Base-by-base conservation (phyloP, 1,140 invertebrate species). In the Papilio dardanus region DNA sequence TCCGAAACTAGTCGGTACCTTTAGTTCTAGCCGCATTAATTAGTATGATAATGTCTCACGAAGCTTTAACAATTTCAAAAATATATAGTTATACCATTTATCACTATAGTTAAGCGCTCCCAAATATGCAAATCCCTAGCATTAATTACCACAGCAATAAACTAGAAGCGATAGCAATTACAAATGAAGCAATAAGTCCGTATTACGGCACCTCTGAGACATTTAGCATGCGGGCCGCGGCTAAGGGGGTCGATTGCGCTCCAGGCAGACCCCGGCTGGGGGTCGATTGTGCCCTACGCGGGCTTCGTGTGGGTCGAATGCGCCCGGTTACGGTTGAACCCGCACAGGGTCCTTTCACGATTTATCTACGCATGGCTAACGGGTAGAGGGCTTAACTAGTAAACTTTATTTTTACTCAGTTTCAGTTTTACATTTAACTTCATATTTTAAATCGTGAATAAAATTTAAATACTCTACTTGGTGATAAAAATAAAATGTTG, bases 91-190 rank as follows among this genome's bases (percentile, higher is more conserved):
- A n/a, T n/a, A n/a, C n/a, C 46, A 7, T 54, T 54, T 8, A 10
- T 24, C 6, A 24, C 16, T 10, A n/a, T 62, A 62, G 6, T 35
- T 19, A n/a, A 66, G 14, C 65, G 16, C 16, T 33, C 30, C n/a
- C 65, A 46, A 24, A 71, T 42, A 28, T 40, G 12, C 16, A 71
- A 71, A 46, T 71, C 68, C 40, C 40, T 71, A 21, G n/a, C 21
- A 46, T 30, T 46, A 71, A 28, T 71, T 71, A 46, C 35, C 24
- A 50, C 35, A 35, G 31, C 21, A 37, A 71, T 71, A 71, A 71
- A 46, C 68, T 71, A 46, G 31, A 66, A 66, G 65, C 65, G n/a
- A 71, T 71, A 3, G 21, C 21, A 46, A 71, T 71, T 71, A 71
- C 68, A 46, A 71, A 50, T 28, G 37, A 71, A 42, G 68, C 40